Evolutionary conservation across 2,797 vertebrate species (phyloP), one percentile per base, ranked within the genome.

Genomic region (Danio kyathit): DNA sequence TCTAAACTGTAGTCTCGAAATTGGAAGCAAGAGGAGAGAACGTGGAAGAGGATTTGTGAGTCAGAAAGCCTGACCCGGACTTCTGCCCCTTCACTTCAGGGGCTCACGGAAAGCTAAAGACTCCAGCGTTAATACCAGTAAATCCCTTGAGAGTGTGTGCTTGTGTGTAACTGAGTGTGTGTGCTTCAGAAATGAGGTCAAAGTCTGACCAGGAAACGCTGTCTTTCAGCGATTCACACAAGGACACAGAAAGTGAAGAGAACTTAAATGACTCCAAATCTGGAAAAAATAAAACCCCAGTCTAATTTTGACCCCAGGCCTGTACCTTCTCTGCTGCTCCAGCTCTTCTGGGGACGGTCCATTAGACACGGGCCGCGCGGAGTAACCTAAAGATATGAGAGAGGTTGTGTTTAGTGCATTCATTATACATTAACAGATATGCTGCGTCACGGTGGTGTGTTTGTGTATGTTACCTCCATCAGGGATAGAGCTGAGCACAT

Each of bases 311-410:
- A 41, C 29, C 21, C 4, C 54, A 9, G 48, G n/a, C 43, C 72
- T 49, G 19, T 94, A 97, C 96, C 96, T 96, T 87, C 92, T 93
- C 89, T 96, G 96, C 66, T 95, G 95, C 82, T 97, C 96, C 63
- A 94, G 56, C 82, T 97, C 96, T 82, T 97, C 96, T 12, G 90
- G 92, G 64, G 94, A 89, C 5, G 96, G 96, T 69, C 96, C 96
- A 0, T 97, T 97, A 83, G 96, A 95, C 74, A 91, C 87, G 0
- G 93, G 89, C 79, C 95, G 96, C 46, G 92, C 86, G 69, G 93
- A 88, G 78, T 91, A 94, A 83, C 93, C 92, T 93, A 87, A 41
- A 83, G 72, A 85, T 83, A 83, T 59, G 80, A 17, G n/a, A 49
- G 12, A 29, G n/a, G 8, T 46, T 41, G 11, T 29, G 10, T 56